These are phyloP conservation scores for Eurytoma californica DNA, from an alignment of 2,888 invertebrate species.

Conservation along the genomic window DNA sequence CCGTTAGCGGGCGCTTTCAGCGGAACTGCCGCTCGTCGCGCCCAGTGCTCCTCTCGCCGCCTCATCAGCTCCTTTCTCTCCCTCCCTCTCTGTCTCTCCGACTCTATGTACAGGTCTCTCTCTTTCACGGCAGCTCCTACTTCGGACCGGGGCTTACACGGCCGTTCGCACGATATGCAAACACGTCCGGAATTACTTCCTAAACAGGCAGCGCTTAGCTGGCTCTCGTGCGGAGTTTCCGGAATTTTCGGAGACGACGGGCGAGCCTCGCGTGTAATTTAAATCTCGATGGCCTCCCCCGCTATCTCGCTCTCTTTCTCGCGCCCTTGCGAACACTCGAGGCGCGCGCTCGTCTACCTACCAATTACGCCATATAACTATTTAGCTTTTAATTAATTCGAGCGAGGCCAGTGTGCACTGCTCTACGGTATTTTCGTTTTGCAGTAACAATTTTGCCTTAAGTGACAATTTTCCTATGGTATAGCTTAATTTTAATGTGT, in stretches of 20 bases:
- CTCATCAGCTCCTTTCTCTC: too few relatives aligned
- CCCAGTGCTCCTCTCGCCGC: neutral
- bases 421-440: too few relatives aligned
- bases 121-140: too few relatives aligned
- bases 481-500: too few relatives aligned
- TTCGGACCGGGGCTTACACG: neutral
- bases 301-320: neutral
- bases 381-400: too few relatives aligned
- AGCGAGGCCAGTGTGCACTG: too few relatives aligned
- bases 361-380: neutral
- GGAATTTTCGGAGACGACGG: too few relatives aligned
- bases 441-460: too few relatives aligned
- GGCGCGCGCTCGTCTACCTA: neutral
- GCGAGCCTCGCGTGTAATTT: conserved; percentile 18
- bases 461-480: too few relatives aligned
- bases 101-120: too few relatives aligned
- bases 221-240: neutral
- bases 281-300: neutral
- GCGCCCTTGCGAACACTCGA: neutral
- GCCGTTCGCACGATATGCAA: conserved; percentile 26
- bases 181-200: conserved; percentile 31
- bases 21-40: neutral
- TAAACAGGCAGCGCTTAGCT: neutral
- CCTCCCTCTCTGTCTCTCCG: too few relatives aligned
- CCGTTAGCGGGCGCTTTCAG: neutral